These are phyloP conservation scores for Meteorus colon DNA, from an alignment of 2,888 invertebrate species.

Conservation along the genomic window DNA sequence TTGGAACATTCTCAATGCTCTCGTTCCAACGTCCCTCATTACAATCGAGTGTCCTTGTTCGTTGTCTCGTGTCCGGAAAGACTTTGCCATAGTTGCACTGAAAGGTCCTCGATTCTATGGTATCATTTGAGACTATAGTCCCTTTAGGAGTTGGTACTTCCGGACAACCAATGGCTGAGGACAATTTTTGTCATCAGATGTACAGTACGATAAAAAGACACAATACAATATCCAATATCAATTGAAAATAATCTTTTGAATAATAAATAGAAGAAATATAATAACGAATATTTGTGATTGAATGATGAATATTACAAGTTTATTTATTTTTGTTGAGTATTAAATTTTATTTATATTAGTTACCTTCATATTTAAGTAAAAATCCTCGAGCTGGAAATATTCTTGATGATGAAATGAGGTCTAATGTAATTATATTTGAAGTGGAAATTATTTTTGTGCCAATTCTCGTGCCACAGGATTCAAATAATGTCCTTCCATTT, in stretches of 20 bases:
- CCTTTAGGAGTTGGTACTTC: constrained; percentile 79
- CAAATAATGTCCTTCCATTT: constrained; percentile 65
- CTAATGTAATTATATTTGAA: constrained; percentile 66
- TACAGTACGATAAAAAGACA: not conserved
- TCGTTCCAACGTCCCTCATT: constrained; percentile 80
- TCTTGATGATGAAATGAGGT: constrained; percentile 63
- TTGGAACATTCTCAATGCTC: constrained; percentile 75
- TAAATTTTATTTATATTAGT: not conserved
- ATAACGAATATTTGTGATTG: too few relatives aligned
- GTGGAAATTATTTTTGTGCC: constrained; percentile 66
- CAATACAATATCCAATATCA: constrained; percentile 21
- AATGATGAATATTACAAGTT: too few relatives aligned
- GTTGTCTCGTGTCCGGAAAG: constrained; percentile 81
- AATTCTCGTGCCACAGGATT: constrained; percentile 67
- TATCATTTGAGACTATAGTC: constrained; percentile 81
- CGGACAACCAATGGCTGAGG: constrained; percentile 81
- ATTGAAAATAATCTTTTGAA: not conserved
- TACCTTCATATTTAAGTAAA: constrained; percentile 70
- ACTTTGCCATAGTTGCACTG: constrained; percentile 79
- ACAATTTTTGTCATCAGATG: constrained; percentile 30
- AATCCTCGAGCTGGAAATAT: constrained; percentile 68
- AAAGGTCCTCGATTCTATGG: constrained; percentile 79
- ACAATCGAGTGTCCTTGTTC: constrained; percentile 79
- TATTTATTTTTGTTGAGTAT: too few relatives aligned
- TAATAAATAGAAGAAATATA: not conserved